Base-by-base conservation (phyloP, 2,888 invertebrate genomes). In the Stramonita haemastoma region DNA sequence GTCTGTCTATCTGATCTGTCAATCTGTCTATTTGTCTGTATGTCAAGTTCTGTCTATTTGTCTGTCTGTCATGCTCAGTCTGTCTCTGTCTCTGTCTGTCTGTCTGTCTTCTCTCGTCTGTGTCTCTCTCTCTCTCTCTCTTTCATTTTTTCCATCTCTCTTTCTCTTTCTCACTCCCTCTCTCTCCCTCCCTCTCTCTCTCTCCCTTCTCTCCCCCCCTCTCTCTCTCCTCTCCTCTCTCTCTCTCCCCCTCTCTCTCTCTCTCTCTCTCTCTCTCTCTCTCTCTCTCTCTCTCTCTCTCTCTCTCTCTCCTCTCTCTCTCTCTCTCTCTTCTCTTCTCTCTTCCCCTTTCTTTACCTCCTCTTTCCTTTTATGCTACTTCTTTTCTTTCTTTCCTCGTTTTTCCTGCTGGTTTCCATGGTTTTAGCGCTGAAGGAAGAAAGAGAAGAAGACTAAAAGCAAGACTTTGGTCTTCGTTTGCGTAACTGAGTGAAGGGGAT, bases 261-360 rank as follows among this genome's bases (percentile, higher is more conserved):
- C 70, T 70, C 70, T 70, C 70, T 70, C 70, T 70, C 70, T 70
- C 70, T 70, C 70, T 70, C 70, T 70, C 70, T 70, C 70, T 70
- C 70, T 70, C 70, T 70, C 70, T 70, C 70, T 70, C 70, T 70
- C 70, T 70, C 70, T 70, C 70, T 70, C 70, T 70, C 70, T 70
- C 70, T 70, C 70, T 70, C 70, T 70, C 70, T 70, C 70, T 70
- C 70, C n/a, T 70, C 70, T 70, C 19, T 70, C n/a, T n/a, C n/a
- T n/a, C n/a, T n/a, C n/a, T n/a, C n/a, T n/a, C n/a, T n/a, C 46
- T 46, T 46, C 46, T 46, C 46, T 46, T 46, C 46, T 46, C 46
- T 46, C 46, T 46, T 46, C 46, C 46, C 46, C 46, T 8, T 73
- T 19, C 66, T 66, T 66, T 19, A 5, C 73, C n/a, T n/a, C 1